Percentiles rank a stretch among this genome's conserved stretches.
Evolutionary conservation across 2,797 vertebrate species (phyloP).

Genomic region (Scleropages formosus): DNA sequence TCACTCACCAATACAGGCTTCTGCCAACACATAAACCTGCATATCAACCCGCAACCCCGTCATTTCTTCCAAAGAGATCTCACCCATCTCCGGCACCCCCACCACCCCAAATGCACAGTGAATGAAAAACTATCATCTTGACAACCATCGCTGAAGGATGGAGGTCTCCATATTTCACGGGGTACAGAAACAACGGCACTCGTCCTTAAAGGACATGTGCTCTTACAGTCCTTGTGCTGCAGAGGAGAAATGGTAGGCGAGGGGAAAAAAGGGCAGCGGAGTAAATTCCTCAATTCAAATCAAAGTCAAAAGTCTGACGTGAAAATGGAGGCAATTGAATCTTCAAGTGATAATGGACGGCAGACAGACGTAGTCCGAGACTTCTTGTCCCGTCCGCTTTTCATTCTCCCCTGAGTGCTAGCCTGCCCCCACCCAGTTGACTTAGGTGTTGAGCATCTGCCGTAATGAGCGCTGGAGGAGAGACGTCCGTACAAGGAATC

Average conservation of each 20-base stretch:
- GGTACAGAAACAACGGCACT: slow-evolving; percentile 46
- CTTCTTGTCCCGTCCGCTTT: background rate
- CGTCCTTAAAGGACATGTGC: slow-evolving; percentile 27
- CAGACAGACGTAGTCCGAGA: background rate
- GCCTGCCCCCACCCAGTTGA: slow-evolving; percentile 26
- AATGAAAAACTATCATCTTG: slow-evolving; percentile 64
- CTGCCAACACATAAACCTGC: background rate
- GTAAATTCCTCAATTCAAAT: slow-evolving; percentile 5
- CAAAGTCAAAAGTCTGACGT: background rate
- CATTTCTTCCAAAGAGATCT: slow-evolving; percentile 54
- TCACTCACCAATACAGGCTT: slow-evolving; percentile 52
- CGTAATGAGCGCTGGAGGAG: background rate
- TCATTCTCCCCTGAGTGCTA: slow-evolving; percentile 27
- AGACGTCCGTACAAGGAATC: background rate
- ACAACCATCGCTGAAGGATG: slow-evolving; percentile 60
- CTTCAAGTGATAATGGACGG: background rate
- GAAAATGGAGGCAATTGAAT: slow-evolving; percentile 5
- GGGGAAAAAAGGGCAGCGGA: background rate
- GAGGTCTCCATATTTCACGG: slow-evolving; percentile 33
- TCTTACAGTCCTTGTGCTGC: background rate
- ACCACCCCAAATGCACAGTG: slow-evolving; percentile 61
- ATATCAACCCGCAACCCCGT: slow-evolving; percentile 36
- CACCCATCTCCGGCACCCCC: slow-evolving; percentile 64
- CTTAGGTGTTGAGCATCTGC: background rate
- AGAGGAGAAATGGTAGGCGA: background rate